Conservation (phyloP, 2,888 invertebrate genomes). For the Andrena trimmerana region DNA sequence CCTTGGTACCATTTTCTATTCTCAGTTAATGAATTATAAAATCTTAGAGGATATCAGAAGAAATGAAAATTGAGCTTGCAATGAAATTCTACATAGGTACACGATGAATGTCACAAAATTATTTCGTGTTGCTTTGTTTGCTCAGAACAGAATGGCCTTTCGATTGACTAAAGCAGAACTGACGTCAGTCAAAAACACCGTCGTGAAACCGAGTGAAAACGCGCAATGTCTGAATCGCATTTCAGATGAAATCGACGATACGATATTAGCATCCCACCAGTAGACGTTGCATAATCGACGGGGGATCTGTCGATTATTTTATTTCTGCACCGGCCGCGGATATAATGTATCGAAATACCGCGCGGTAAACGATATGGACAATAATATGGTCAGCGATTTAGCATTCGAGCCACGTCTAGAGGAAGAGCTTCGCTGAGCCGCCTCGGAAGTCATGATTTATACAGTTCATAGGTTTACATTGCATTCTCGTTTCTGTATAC, state of each 20-base stretch:
- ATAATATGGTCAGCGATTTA: conserved; percentile 40
- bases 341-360: conserved; percentile 24
- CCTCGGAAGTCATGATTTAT: conserved; percentile 55
- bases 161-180: not conserved
- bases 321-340: conserved; percentile 13
- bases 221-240: conserved; percentile 9
- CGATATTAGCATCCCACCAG: conserved; percentile 23
- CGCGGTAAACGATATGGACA: conserved; percentile 4
- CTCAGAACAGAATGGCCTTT: not conserved
- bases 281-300: conserved; percentile 28
- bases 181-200: conserved; percentile 18
- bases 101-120: too few species aligned
- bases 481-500: conserved; percentile 41
- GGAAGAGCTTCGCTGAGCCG: conserved; percentile 39
- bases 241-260: conserved; percentile 26
- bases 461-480: conserved; percentile 31
- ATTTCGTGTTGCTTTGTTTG: not conserved
- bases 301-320: conserved; percentile 15
- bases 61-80: too few species aligned
- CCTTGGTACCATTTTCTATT: too few species aligned
- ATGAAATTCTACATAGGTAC: too few species aligned
- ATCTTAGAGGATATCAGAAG: too few species aligned
- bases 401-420: conserved; percentile 41
- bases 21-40: too few species aligned
- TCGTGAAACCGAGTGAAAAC: conserved; percentile 29